Base-by-base conservation (phyloP, 2,797 vertebrate species). In the Coregonus suidteri region DNA sequence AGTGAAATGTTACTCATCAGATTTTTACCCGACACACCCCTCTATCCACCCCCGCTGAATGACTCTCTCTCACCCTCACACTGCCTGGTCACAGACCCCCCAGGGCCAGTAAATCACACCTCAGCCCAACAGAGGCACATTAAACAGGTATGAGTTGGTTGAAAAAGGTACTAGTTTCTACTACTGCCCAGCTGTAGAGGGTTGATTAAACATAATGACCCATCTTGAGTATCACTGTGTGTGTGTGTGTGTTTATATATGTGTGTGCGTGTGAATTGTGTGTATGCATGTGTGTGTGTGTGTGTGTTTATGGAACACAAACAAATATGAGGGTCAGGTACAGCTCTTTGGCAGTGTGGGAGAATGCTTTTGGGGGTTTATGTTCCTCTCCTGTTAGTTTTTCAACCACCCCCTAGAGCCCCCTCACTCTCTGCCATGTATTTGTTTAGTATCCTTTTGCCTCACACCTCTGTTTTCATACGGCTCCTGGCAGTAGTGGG, bases 321-420 rank as follows among this genome's bases (percentile, higher is more conserved):
- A 70, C 73, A 79, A 52, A 84, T 73, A 74, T 72, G 73, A 74
- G 64, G 75, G 75, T 72, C 77, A 71, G 73, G 79, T 74, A 79
- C 71, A 34, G 51, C 37, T 16, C 2, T 64, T 78, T 84, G 80
- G 73, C 81, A 83, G 71, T 15, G 13, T 4, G 14, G 34, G 37
- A 3, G 18, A 6, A 47, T 70, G 18, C 9, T 47, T 25, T 47
- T 69, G 1, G n/a, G 51, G 71, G 64, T 80, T 80, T 77, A 78
- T n/a, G 69, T 77, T 18, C 25, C 67, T 81, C 76, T 66, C 75
- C 76, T 64, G 64, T 75, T 73, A 64, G 41, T 47, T 47, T 47
- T 47, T 47, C 72, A n/a, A 79, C 64, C 64, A 35, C 59, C 69
- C 75, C 64, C 59, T 20, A 47, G 41, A 47, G 41, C 0, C 41